Conservation (phyloP, 2,797 vertebrate genomes). For the Microctenopoma stevenorrisi region DNA sequence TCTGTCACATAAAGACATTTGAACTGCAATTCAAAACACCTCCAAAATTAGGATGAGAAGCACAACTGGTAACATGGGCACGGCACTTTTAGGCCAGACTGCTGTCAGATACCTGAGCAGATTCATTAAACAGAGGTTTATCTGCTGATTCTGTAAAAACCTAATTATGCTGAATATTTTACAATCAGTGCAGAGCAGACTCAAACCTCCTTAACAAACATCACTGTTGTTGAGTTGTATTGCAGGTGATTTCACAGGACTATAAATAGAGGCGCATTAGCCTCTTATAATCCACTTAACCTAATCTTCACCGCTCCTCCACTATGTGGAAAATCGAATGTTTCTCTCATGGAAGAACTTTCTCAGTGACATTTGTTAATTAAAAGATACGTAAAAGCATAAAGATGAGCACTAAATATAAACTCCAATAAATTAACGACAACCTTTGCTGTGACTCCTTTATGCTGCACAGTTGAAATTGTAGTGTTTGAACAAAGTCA, state of each 20-base stretch:
- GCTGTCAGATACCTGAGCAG: conserved; percentile 15
- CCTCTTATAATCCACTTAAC: conserved; percentile 66
- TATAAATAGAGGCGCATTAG: conserved; percentile 51
- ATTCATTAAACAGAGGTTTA: not conserved
- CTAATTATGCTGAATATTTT: no score
- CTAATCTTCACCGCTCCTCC: conserved; percentile 58
- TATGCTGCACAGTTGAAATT: not conserved
- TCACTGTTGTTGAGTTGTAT: not conserved
- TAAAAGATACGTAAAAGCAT: not conserved
- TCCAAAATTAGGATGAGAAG: conserved; percentile 20
- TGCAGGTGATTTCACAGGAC: conserved; percentile 30
- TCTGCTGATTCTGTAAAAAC: no score
- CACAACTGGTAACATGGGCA: conserved; percentile 34
- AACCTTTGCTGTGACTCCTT: conserved; percentile 3
- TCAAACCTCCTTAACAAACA: not conserved
- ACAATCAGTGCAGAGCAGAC: not conserved
- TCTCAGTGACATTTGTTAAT: not conserved
- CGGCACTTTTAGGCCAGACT: conserved; percentile 25
- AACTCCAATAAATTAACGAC: not conserved
- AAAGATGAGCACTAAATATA: not conserved
- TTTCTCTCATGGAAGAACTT: not conserved
- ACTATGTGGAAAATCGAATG: conserved; percentile 26
- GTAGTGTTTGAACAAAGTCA: not conserved
- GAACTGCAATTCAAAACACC: conserved; percentile 18
- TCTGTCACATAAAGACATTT: conserved; percentile 10